A percentile compares a stretch with the other conserved stretches of the same genome.
phyloP scores from a whole-genome alignment of 2,797 vertebrate species.

The Botia almorhae region DNA sequence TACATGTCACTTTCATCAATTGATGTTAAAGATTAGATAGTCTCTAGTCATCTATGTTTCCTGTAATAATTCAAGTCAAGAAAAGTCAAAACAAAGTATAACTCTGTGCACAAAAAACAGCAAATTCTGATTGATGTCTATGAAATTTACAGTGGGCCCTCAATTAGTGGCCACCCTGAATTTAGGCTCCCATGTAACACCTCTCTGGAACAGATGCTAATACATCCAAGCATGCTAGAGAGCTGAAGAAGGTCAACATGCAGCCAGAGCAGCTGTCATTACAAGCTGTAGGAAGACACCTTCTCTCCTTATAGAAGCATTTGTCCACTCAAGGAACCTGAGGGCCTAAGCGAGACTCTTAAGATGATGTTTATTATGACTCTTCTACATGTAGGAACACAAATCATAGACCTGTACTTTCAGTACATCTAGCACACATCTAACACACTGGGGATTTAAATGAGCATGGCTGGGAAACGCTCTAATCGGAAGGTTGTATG shows the following conservation, averaged over 20 bases:
- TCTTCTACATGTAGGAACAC: constrained; percentile 8
- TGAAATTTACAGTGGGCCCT: no score
- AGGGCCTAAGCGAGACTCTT: constrained; percentile 2
- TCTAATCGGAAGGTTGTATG: constrained; percentile 49
- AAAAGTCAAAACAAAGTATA: no score
- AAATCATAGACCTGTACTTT: neutral
- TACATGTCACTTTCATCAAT: no score
- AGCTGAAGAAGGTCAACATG: constrained; percentile 42
- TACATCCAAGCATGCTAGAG: constrained; percentile 28
- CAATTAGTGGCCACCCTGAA: constrained; percentile 28
- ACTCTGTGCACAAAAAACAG: neutral
- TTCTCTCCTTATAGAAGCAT: constrained; percentile 44
- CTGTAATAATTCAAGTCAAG: no score
- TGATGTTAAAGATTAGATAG: no score
- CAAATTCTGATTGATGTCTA: no score
- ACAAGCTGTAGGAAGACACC: constrained; percentile 16
- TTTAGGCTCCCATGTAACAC: constrained; percentile 28
- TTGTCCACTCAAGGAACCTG: constrained; percentile 35
- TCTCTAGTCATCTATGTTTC: no score
- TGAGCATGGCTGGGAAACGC: constrained; percentile 48
- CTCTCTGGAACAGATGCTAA: no score
- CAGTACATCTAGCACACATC: no score
- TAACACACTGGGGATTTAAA: constrained; percentile 21
- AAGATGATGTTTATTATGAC: constrained; percentile 25
- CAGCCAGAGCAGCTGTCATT: constrained; percentile 49